Percentiles rank a stretch among this genome's conserved stretches.
These are phyloP conservation scores for Clepsis dumicolana DNA, from an alignment of 2,888 invertebrate genomes.

Conservation along the genomic window DNA sequence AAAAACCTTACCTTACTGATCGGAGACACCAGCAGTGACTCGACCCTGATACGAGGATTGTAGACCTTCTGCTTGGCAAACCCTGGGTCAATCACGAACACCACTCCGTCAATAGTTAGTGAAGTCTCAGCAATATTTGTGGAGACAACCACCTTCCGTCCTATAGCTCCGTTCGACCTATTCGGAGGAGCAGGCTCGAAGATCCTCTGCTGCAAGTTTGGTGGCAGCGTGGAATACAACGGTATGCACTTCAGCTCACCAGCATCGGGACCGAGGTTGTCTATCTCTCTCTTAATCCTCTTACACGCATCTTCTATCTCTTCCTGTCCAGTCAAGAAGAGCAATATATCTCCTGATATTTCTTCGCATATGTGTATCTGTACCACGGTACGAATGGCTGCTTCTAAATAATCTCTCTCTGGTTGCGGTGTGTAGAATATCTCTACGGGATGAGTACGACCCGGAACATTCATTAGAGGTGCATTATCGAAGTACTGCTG, in stretches of 20 bases:
- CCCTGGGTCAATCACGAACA: conserved; percentile 99
- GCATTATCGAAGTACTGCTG: conserved; percentile 99
- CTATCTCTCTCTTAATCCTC: conserved; percentile 96
- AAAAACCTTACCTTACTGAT: conserved; percentile 91
- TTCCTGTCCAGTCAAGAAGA: conserved; percentile 93
- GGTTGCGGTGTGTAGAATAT: conserved; percentile 99
- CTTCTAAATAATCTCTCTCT: conserved; percentile 98
- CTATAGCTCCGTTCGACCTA: conserved; percentile 95
- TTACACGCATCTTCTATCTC: conserved; percentile 99
- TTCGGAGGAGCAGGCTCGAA: conserved; percentile 98
- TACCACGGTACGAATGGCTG: conserved; percentile 97
- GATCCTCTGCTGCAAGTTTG: conserved; percentile 97
- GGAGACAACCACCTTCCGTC: conserved; percentile 97
- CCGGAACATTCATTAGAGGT: conserved; percentile 99
- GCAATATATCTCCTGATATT: conserved; percentile 95
- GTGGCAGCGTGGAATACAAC: conserved; percentile 98
- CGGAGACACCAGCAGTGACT: conserved; percentile 98
- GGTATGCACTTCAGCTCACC: conserved; percentile 99
- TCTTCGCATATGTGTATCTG: conserved; percentile 99
- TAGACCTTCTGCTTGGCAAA: conserved; percentile 99
- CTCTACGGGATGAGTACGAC: conserved; percentile 80
- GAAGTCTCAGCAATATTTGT: conserved; percentile 99
- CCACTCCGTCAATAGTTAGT: conserved; percentile 99
- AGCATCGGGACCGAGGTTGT: conserved; percentile 98
- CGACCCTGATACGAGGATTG: conserved; percentile 95